phyloP scores from a whole-genome alignment of 2,113 vertebrate genomes.

The Crocuta crocuta region DNA sequence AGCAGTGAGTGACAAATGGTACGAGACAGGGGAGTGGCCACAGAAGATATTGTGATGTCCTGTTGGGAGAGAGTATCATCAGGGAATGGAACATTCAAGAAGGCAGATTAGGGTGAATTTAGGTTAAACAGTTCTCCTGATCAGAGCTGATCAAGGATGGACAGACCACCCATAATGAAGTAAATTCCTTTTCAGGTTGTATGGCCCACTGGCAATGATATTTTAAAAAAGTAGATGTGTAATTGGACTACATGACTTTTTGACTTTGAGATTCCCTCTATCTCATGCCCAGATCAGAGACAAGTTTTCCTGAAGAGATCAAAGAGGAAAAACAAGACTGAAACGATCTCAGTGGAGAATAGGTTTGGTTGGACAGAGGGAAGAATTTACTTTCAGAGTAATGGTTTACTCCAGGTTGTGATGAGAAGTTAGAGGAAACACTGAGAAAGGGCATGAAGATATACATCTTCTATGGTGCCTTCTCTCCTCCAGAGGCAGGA shows the following conservation, averaged over 20 bases:
- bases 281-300: neutral
- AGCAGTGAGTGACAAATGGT: neutral
- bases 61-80: neutral
- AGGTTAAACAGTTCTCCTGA: neutral
- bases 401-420: neutral
- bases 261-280: neutral
- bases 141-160: neutral
- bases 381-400: neutral
- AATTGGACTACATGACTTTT: neutral
- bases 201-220: neutral
- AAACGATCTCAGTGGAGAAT: neutral
- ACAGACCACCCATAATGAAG: neutral
- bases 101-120: neutral
- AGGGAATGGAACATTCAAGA: neutral
- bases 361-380: neutral
- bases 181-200: neutral
- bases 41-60: fast-evolving
- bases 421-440: neutral
- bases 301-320: neutral
- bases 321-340: neutral
- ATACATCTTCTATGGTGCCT: fast-evolving
- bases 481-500: neutral
- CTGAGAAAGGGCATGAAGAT: neutral
- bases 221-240: neutral
- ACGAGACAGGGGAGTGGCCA: neutral